Evolutionary conservation across 1,140 invertebrate genomes (phyloP), one percentile per base, ranked within the genome.

Genomic region (Chrysopa pallens): DNA sequence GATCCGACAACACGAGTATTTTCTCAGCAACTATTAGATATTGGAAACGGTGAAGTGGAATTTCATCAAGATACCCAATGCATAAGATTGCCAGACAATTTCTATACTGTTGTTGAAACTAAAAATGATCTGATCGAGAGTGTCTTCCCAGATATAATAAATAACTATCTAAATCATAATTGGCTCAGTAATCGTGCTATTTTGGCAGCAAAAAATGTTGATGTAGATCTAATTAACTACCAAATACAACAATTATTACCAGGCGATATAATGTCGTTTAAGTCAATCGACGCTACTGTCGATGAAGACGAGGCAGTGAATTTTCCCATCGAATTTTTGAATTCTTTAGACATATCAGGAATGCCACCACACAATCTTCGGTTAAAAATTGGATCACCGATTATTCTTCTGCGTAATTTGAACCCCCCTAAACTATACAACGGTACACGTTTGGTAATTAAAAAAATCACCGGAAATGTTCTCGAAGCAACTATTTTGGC

Each of bases 401-500:
- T 69, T 13, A 64, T 66, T 28, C 29, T 66, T 29, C 43, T 60
- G 7, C 54, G 60, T 47, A 67, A 68, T 52, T 49, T 60, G 39
- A 58, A 66, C 47, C 53, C 52, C 50, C 54, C 60, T 46, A 48
- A 49, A 49, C 53, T 68, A 42, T 68, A 61, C 44, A 68, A 68
- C 49, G 61, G 57, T 11, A 68, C 64, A 42, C 40, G 61, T 45
- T 50, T 67, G 31, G 42, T 49, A 13, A 52, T 66, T 43, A 61
- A 59, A 55, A 58, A 58, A 43, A 43, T 61, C 37, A 58, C 57
- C 48, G 49, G 48, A 36, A 61, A 61, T 46, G 39, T 64, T 36
- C 57, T 69, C 38, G 55, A 66, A 54, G 64, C 61, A 37, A 65
- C 52, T 36, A 62, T 70, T 44, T 40, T 67, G 27, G 57, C 42